These are phyloP conservation scores for Campopleginae sp. DNA, from an alignment of 2,888 invertebrate species.

Conservation along the genomic window DNA sequence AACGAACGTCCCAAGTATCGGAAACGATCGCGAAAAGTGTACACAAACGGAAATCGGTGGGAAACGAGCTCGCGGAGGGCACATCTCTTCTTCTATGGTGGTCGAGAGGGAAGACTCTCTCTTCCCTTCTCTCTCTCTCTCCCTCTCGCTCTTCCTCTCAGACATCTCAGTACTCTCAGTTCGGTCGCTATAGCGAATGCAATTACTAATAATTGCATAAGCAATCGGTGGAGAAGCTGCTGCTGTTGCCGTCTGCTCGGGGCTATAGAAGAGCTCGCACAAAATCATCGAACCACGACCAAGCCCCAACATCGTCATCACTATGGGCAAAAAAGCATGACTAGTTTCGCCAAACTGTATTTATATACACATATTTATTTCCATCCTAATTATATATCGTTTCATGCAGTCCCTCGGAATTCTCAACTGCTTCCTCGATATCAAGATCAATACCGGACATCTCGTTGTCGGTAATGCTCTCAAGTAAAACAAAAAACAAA, in stretches of 20 bases:
- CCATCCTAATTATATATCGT: slow-evolving; percentile 53
- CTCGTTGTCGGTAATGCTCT: slow-evolving; percentile 36
- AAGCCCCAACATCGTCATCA: slow-evolving; percentile 39
- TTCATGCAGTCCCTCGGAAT: slow-evolving; percentile 48
- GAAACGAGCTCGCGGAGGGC: slow-evolving; percentile 31
- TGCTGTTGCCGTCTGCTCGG: slow-evolving; percentile 4
- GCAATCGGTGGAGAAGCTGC: slow-evolving; percentile 63
- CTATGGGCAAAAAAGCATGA: slow-evolving; percentile 52
- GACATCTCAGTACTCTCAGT: slow-evolving; percentile 22
- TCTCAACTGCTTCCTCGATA: slow-evolving; percentile 54
- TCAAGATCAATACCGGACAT: slow-evolving; percentile 44
- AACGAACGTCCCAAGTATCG: slow-evolving; percentile 53
- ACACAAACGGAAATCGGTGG: slow-evolving; percentile 48
- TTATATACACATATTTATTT: slow-evolving; percentile 12
- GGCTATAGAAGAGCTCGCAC: slow-evolving; percentile 51
- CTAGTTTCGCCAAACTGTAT: slow-evolving; percentile 48
- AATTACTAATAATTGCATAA: slow-evolving; percentile 69
- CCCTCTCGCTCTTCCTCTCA: not conserved
- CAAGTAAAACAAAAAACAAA: slow-evolving; percentile 3
- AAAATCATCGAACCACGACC: slow-evolving; percentile 63
- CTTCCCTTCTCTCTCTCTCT: not conserved
- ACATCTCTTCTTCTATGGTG: slow-evolving; percentile 57
- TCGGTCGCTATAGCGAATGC: slow-evolving; percentile 47
- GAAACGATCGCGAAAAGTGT: slow-evolving; percentile 47
- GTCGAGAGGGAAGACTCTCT: slow-evolving; percentile 33